A percentile compares a stretch with the other conserved stretches of the same genome.
phyloP scores from a whole-genome alignment of 1,140 invertebrate genomes.

The Neuroterus valhalla region DNA sequence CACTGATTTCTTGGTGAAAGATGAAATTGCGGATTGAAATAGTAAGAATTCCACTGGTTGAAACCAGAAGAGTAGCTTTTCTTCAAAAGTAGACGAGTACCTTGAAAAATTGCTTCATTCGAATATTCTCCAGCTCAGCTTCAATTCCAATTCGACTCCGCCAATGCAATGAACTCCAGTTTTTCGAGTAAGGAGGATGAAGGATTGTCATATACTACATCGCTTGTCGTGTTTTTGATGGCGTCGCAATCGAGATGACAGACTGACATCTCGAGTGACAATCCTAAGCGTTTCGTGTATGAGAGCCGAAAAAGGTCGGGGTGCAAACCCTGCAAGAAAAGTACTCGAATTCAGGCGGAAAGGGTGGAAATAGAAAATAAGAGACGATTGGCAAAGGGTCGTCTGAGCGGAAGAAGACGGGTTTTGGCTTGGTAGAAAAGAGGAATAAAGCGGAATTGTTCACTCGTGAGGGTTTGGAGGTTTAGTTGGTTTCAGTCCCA shows the following conservation, averaged over 20 bases:
- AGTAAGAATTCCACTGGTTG: too few relatives aligned
- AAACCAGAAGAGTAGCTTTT: too few relatives aligned
- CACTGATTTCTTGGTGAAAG: too few relatives aligned
- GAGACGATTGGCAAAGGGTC: slow-evolving; percentile 5
- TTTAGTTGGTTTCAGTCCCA: slow-evolving; percentile 56
- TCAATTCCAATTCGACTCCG: neutral
- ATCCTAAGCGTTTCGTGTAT: slow-evolving; percentile 6
- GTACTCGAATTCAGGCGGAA: neutral
- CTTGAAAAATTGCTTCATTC: too few relatives aligned
- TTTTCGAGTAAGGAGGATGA: neutral
- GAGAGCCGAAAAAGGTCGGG: slow-evolving; percentile 11
- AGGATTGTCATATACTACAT: neutral
- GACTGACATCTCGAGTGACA: neutral
- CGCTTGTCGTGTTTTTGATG: neutral
- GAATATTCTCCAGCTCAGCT: neutral
- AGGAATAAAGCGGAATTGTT: slow-evolving; percentile 13
- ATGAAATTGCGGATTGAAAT: too few relatives aligned
- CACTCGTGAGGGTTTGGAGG: slow-evolving; percentile 39
- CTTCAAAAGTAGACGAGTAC: too few relatives aligned
- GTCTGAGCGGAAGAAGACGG: neutral
- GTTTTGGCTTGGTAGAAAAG: slow-evolving; percentile 9
- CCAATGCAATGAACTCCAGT: neutral
- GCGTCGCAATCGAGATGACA: neutral
- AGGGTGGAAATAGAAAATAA: neutral
- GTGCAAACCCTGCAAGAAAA: neutral